Base-by-base conservation (phyloP, 2,113 vertebrate species). In the Zeus faber region DNA sequence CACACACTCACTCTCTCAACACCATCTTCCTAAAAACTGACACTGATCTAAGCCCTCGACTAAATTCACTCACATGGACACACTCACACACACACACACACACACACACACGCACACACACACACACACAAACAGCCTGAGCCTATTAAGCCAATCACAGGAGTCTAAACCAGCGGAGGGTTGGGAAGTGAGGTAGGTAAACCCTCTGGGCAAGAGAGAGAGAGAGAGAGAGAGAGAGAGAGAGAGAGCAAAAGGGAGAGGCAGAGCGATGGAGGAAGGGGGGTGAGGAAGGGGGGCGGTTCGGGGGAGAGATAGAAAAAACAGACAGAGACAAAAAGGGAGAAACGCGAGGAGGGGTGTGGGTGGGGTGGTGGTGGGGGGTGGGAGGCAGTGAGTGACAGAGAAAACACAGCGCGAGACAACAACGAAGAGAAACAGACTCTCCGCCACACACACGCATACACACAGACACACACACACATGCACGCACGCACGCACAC, bases 151-250 rank as follows among this genome's bases (percentile, higher is more conserved):
- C 55, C 75, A 80, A 79, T 85, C 40, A 61, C 49, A 51, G 68
- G 23, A 73, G 76, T 75, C 77, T 74, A 76, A 83, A 83, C 73
- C 74, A 71, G 73, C 73, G 67, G 70, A 18, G 33, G 78, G 66
- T 58, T 65, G 80, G 77, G 75, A 81, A 79, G 73, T 77, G 82
- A n/a, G n/a, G n/a, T n/a, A n/a, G n/a, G n/a, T n/a, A n/a, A n/a
- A n/a, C n/a, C n/a, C n/a, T n/a, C n/a, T n/a, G n/a, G n/a, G n/a
- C n/a, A n/a, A 68, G 72, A 78, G 58, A 4, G 49, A 63, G 62
- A 61, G 46, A 65, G 69, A 20, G 16, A 21, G 49, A 54, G 49
- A 22, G 39, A 18, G 49, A 41, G 31, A 10, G 51, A 25, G 22
- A 4, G 3, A 20, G 50, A 65, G 35, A 23, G 27, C 25, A 37